Evolutionary conservation across 2,797 vertebrate genomes (phyloP).

Genomic region (Gymnothorax javanicus): DNA sequence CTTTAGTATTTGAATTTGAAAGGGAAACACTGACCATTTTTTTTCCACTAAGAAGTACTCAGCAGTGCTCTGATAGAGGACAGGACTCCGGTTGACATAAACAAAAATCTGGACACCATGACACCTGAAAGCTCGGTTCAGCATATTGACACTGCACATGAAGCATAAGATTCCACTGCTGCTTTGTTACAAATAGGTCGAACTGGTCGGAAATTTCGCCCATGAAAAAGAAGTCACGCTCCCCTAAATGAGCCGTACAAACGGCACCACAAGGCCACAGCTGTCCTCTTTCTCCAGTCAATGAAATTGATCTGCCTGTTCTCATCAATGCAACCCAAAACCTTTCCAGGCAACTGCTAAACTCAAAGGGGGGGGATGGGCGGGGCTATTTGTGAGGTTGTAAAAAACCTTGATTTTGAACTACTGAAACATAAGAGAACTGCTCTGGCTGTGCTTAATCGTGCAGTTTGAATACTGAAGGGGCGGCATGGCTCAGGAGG

Average conservation of each 20-base stretch:
- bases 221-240: not conserved
- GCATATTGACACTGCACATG: not conserved
- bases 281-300: conserved; percentile 1
- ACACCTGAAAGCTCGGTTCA: not conserved
- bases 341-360: not conserved
- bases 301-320: conserved; percentile 4
- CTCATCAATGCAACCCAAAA: conserved; percentile 3
- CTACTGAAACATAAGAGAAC: not conserved
- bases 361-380: not conserved
- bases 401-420: not conserved
- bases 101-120: not conserved
- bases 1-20: not conserved
- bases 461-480: not conserved
- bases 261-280: not conserved
- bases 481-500: too few species aligned
- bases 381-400: not conserved
- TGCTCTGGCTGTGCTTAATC: not conserved
- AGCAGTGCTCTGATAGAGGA: not conserved
- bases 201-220: not conserved
- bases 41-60: not conserved
- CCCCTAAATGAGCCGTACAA: not conserved
- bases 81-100: not conserved
- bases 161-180: not conserved
- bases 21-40: not conserved
- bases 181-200: not conserved